phyloP scores from a whole-genome alignment of 2,888 invertebrate species.

The Tupiocoris notatus region DNA sequence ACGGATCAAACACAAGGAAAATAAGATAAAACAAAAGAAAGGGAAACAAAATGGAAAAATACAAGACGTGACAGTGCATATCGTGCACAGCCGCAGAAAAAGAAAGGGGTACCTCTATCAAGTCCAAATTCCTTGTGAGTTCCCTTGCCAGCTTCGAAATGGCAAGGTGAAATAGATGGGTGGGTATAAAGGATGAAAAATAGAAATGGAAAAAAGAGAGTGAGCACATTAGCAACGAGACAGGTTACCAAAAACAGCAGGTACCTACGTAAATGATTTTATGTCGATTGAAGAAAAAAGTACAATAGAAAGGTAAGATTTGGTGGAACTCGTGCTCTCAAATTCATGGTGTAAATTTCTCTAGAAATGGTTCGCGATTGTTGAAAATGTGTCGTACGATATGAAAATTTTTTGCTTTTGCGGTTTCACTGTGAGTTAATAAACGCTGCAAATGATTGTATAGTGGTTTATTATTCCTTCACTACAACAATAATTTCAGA shows the following conservation, averaged over 20 bases:
- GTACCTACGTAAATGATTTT: neutral
- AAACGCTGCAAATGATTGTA: too few relatives aligned
- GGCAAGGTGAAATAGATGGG: constrained; percentile 38
- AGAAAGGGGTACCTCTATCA: constrained; percentile 48
- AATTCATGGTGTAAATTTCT: too few relatives aligned
- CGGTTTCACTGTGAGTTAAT: too few relatives aligned
- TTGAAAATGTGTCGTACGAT: too few relatives aligned
- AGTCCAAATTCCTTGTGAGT: constrained; percentile 50
- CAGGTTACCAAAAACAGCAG: constrained; percentile 2
- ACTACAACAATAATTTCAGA: too few relatives aligned
- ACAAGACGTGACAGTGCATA: constrained; percentile 3
- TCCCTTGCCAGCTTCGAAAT: constrained; percentile 50
- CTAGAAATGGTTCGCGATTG: too few relatives aligned
- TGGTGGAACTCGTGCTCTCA: too few relatives aligned
- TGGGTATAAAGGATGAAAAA: constrained; percentile 36
- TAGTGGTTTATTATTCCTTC: too few relatives aligned
- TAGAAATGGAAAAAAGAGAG: constrained; percentile 32
- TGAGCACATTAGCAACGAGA: constrained; percentile 37
- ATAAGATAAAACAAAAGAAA: too few relatives aligned
- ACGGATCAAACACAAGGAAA: too few relatives aligned
- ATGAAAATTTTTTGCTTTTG: too few relatives aligned
- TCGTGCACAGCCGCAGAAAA: constrained; percentile 34
- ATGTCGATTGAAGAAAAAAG: neutral
- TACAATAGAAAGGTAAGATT: neutral
- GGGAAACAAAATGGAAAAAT: neutral